These are phyloP conservation scores for Thalassoma bifasciatum DNA, from an alignment of 2,113 vertebrate species.

Conservation along the genomic window DNA sequence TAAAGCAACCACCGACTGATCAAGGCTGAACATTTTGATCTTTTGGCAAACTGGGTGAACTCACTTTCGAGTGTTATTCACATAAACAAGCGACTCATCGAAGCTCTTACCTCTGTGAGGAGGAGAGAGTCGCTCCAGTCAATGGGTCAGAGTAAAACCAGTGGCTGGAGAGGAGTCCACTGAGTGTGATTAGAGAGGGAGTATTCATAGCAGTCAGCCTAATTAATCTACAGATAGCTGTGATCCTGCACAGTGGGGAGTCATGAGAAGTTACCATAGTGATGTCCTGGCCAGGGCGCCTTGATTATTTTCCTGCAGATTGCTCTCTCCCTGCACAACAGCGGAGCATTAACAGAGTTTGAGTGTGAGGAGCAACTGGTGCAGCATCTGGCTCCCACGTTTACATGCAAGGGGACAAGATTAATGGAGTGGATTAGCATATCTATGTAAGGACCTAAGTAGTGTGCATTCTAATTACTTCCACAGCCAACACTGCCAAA, in stretches of 20 bases:
- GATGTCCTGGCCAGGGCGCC: slow-evolving; percentile 85
- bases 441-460: slow-evolving; percentile 81
- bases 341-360: slow-evolving; percentile 83
- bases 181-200: slow-evolving; percentile 63
- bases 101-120: slow-evolving; percentile 60
- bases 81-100: slow-evolving; percentile 49
- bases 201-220: slow-evolving; percentile 82
- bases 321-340: slow-evolving; percentile 79
- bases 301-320: slow-evolving; percentile 87
- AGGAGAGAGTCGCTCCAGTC: slow-evolving; percentile 73
- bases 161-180: slow-evolving; percentile 74
- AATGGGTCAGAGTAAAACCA: slow-evolving; percentile 74
- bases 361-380: slow-evolving; percentile 88
- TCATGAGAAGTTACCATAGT: slow-evolving; percentile 79
- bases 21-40: background rate
- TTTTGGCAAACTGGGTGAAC: background rate
- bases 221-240: slow-evolving; percentile 86
- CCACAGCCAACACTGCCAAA: slow-evolving; percentile 66
- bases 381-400: slow-evolving; percentile 85
- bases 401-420: slow-evolving; percentile 87
- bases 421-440: slow-evolving; percentile 88
- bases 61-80: slow-evolving; percentile 6
- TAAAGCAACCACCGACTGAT: background rate
- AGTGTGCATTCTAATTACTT: slow-evolving; percentile 82
- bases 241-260: slow-evolving; percentile 71